Conservation (phyloP, 2,888 invertebrate species). For the Bursaphelenchus okinawaensis region DNA sequence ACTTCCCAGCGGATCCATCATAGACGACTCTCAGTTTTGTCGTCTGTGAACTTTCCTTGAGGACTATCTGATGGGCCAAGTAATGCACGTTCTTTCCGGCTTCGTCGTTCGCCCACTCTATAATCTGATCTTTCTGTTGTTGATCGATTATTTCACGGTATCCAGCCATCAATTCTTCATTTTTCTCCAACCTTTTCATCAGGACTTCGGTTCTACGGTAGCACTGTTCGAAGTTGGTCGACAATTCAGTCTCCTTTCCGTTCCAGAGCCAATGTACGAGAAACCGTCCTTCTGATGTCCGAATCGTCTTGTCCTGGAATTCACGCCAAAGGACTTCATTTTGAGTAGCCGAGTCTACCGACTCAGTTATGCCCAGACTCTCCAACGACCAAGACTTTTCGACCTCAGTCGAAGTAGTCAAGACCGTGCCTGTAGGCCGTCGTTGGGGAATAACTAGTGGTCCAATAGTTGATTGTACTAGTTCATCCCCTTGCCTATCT, state of each 20-base stretch:
- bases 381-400: neutral
- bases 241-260: neutral
- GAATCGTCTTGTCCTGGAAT: neutral
- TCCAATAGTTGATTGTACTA: neutral
- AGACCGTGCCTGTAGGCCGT: neutral
- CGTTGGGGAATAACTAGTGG: neutral
- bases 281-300: neutral
- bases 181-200: neutral
- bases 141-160: neutral
- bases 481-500: neutral
- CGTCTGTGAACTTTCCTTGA: conserved; percentile 13
- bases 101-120: neutral
- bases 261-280: neutral
- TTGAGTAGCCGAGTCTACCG: no score
- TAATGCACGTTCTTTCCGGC: conserved; percentile 11
- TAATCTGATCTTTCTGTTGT: neutral
- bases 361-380: neutral
- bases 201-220: neutral
- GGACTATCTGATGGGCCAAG: conserved; percentile 21
- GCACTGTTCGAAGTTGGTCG: neutral
- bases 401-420: neutral
- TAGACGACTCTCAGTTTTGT: conserved; percentile 41
- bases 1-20: conserved; percentile 30
- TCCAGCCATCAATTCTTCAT: neutral
- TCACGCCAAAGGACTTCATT: neutral